Percentiles rank a stretch among this genome's conserved stretches.
Evolutionary conservation across 2,113 vertebrate species (phyloP).

Genomic region (Alexandromys fortis): DNA sequence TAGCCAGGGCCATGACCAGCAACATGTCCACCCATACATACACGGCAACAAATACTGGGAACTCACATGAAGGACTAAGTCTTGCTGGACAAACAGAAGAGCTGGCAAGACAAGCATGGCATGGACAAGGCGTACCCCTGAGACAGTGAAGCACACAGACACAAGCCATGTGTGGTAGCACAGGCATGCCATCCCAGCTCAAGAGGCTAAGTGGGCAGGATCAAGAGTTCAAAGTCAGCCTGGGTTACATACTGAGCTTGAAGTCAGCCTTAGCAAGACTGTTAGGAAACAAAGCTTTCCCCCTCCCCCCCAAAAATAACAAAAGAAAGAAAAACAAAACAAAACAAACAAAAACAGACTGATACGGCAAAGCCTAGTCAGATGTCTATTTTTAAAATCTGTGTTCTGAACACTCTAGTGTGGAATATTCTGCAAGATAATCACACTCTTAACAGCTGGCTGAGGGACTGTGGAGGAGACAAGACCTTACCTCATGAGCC

Average conservation of each 20-base stretch:
- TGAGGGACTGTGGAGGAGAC: neutral
- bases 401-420: neutral
- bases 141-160: neutral
- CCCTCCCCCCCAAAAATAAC: too few relatives aligned
- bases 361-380: neutral
- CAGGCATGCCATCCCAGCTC: neutral
- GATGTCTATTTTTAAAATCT: neutral
- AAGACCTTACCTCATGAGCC: neutral
- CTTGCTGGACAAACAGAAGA: fast-evolving
- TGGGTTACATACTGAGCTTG: neutral
- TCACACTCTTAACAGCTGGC: too few relatives aligned
- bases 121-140: neutral
- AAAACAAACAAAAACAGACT: neutral
- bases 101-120: fast-evolving
- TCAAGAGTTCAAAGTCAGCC: neutral
- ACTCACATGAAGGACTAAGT: fast-evolving
- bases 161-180: neutral
- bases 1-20: neutral
- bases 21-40: fast-evolving
- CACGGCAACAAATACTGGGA: fast-evolving
- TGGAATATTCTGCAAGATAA: neutral
- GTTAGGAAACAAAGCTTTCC: neutral
- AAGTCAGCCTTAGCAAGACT: neutral
- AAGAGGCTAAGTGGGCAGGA: neutral
- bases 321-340: neutral